These are phyloP conservation scores for Diglossa brunneiventris DNA, from an alignment of 2,113 vertebrate species.

Conservation along the genomic window DNA sequence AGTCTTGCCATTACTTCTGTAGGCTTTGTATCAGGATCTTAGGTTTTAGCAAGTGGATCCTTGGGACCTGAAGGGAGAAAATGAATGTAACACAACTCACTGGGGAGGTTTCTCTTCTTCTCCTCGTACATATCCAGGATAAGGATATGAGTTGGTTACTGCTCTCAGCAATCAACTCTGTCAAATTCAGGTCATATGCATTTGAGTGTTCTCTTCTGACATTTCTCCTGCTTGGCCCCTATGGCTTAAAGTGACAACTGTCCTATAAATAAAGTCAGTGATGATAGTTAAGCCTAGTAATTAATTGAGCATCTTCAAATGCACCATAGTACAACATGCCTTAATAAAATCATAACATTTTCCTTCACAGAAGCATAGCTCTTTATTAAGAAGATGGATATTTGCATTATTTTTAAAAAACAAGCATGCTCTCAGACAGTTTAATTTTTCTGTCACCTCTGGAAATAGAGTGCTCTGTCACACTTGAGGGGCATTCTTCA, in stretches of 20 bases:
- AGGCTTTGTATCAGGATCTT: background rate
- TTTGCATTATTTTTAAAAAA: background rate
- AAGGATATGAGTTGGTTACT: background rate
- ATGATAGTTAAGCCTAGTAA: background rate
- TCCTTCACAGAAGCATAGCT: accelerated
- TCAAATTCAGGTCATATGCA: background rate
- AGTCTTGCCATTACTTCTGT: background rate
- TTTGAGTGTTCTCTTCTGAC: background rate
- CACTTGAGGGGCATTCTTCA: background rate
- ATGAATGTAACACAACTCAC: background rate
- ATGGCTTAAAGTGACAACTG: background rate
- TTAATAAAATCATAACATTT: background rate
- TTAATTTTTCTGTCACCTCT: background rate
- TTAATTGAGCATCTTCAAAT: background rate
- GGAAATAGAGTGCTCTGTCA: background rate
- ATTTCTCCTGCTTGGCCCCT: background rate
- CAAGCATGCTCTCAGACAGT: accelerated
- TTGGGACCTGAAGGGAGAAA: background rate
- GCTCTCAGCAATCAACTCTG: background rate
- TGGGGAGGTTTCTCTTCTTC: background rate
- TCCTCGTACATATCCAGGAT: background rate
- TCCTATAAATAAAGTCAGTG: background rate
- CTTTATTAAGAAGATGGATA: background rate
- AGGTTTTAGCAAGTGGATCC: background rate
- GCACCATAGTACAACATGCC: no score